Evolutionary conservation across 2,797 vertebrate genomes (phyloP).

Genomic region (Poliocrania exsul): DNA sequence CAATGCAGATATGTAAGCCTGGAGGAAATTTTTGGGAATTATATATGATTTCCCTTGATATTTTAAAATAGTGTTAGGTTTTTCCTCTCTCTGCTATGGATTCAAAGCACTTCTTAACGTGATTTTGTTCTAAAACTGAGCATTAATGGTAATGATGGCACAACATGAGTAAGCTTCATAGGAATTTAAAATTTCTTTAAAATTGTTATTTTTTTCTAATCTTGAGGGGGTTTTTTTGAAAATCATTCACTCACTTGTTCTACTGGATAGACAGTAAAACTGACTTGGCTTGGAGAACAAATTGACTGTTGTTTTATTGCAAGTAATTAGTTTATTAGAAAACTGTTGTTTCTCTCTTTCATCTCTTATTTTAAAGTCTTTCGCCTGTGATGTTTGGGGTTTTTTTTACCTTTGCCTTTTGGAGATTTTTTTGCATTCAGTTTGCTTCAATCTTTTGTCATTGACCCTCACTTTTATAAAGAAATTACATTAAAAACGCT

Average conservation of each 20-base stretch:
- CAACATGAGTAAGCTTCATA: not conserved
- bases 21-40: not conserved
- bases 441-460: not conserved
- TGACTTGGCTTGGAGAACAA: not conserved
- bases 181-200: not conserved
- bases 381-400: not conserved
- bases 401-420: not conserved
- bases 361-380: not conserved
- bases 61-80: not conserved
- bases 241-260: not conserved
- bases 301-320: not conserved
- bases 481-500: not conserved
- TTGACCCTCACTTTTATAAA: not conserved
- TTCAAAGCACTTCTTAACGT: not conserved
- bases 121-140: not conserved
- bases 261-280: not conserved
- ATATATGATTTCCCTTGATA: not conserved
- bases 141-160: not conserved
- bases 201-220: not conserved
- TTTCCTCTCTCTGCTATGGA: not conserved
- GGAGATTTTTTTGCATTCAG: fast-evolving
- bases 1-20: not conserved
- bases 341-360: not conserved
- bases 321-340: not conserved
- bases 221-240: not conserved